Evolutionary conservation across 2,888 invertebrate species (phyloP), one percentile per base, ranked within the genome.

Genomic region (Sarcophaga variegata): DNA sequence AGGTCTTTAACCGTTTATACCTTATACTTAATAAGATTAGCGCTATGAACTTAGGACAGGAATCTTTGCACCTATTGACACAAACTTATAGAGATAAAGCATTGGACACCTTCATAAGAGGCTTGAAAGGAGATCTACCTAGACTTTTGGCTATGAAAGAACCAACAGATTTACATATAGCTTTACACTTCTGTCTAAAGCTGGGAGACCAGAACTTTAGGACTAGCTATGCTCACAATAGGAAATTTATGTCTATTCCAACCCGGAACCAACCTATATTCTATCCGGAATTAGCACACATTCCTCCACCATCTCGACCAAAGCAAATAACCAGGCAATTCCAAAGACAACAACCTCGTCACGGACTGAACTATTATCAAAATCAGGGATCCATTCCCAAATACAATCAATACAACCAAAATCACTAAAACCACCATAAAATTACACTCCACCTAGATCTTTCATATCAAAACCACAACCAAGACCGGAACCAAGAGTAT

Each of bases 11-110:
- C 22, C 22, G 22, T 27, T 27, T 27, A 4, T 27, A 5, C 4
- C 27, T 27, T 27, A 27, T 84, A 59, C 49, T 85, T 3, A 85
- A 85, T 20, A 85, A 85, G 22, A 54, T 66, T 20, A 45, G 47
- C 8, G 79, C 78, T n/a, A 85, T 89, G 77, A 88, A 90, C 5
- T 64, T 87, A 11, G 81, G 87, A 11, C 25, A 20, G 10, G 88
- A 89, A 54, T 27, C 88, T 81, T 45, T 66, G 47, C 6, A 81
- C 81, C 6, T 12, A 1, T 88, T 12, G 76, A 88, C 37, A 6
- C 37, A 37, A 37, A 6, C 37, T 37, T 37, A 37, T 6, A 37
- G 37, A 6, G 37, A 37, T 37, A 37, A 27, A 4, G 27, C 27
- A 3, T 27, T 86, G 4, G 76, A 86, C n/a, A 86, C 83, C 2